Evolutionary conservation across 1,140 invertebrate species (phyloP).

Genomic region (Pectinophora gossypiella): DNA sequence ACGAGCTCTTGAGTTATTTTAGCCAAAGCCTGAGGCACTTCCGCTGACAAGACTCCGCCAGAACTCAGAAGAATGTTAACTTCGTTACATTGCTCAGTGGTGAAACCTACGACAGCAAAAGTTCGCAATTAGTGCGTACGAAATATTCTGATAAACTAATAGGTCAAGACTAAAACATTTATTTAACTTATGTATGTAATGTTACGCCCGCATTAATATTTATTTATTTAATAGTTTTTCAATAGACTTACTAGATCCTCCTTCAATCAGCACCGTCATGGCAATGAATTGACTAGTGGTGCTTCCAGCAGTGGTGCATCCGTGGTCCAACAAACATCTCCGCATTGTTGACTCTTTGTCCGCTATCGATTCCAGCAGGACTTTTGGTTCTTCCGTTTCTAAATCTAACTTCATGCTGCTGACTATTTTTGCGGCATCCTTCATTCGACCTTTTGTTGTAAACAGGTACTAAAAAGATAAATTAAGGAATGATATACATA

Average conservation of each 20-base stretch:
- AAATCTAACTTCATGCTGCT: background rate
- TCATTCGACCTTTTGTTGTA: background rate
- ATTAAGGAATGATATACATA: too few species aligned
- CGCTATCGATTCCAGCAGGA: slow-evolving; percentile 55
- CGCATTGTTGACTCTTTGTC: slow-evolving; percentile 24
- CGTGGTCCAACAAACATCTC: slow-evolving; percentile 45
- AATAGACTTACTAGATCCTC: slow-evolving; percentile 64
- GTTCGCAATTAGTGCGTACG: background rate
- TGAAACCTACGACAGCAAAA: slow-evolving; percentile 75
- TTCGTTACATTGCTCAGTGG: slow-evolving; percentile 78
- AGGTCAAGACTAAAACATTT: too few species aligned
- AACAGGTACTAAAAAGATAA: slow-evolving; percentile 17
- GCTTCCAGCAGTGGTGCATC: slow-evolving; percentile 56
- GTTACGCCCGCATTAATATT: too few species aligned
- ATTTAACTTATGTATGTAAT: slow-evolving; percentile 1
- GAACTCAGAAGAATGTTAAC: slow-evolving; percentile 79
- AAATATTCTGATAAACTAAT: too few species aligned
- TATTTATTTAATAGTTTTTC: too few species aligned
- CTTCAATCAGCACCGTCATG: slow-evolving; percentile 72
- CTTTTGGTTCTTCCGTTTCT: slow-evolving; percentile 18
- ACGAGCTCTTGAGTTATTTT: slow-evolving; percentile 75
- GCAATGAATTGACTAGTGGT: slow-evolving; percentile 75
- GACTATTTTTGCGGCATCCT: background rate
- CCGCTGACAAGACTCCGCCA: slow-evolving; percentile 82
- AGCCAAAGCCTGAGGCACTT: slow-evolving; percentile 77